Evolutionary conservation across 2,113 vertebrate genomes (phyloP).

Genomic region (Anarhynchus alexandrinus): DNA sequence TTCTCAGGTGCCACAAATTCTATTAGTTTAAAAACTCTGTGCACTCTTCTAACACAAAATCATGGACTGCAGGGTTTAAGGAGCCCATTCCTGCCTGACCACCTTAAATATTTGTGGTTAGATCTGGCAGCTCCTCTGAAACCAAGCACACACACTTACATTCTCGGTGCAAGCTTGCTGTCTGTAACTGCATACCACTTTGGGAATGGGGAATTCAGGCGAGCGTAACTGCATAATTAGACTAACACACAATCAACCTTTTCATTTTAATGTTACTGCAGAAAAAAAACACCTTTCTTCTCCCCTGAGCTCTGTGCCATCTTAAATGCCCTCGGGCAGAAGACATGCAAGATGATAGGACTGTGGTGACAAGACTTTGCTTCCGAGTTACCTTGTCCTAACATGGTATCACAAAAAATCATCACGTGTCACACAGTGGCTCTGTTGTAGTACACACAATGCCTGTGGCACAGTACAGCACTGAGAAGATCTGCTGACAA

Average conservation of each 20-base stretch:
- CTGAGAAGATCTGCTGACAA: neutral
- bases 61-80: conserved; percentile 51
- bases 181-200: conserved; percentile 73
- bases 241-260: conserved; percentile 72
- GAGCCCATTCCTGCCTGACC: conserved; percentile 79
- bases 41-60: conserved; percentile 48
- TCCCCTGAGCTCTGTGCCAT: neutral
- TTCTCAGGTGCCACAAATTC: conserved; percentile 58
- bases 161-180: conserved; percentile 68
- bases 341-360: neutral
- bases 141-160: conserved; percentile 74
- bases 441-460: neutral
- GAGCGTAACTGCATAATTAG: conserved; percentile 66
- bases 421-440: neutral
- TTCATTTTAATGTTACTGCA: conserved; percentile 66
- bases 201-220: conserved; percentile 67
- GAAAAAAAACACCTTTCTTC: neutral
- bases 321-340: neutral
- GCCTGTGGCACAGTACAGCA: neutral
- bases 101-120: conserved; percentile 93
- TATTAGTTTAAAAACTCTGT: conserved; percentile 33
- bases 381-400: neutral
- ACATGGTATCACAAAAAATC: neutral
- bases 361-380: neutral
- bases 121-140: conserved; percentile 78